Evolutionary conservation across 2,888 invertebrate species (phyloP).

Genomic region (Trichogramma dendrolimi): DNA sequence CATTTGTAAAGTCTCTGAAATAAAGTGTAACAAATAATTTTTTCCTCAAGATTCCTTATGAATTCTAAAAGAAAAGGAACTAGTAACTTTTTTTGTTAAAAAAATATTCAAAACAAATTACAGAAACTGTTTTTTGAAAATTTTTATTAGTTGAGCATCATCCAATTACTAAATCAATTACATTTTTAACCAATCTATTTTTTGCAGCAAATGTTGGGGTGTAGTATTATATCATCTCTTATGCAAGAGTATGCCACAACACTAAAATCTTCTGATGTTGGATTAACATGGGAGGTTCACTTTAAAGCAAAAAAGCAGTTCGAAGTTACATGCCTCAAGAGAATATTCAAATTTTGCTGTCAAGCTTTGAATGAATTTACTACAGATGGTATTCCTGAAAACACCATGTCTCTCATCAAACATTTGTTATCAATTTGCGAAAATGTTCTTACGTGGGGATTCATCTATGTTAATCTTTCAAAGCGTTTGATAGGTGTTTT

Average conservation of each 20-base stretch:
- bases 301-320: conserved; percentile 79
- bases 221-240: conserved; percentile 75
- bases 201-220: conserved; percentile 73
- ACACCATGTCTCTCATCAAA: conserved; percentile 62
- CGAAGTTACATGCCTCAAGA: conserved; percentile 73
- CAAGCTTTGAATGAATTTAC: conserved; percentile 61
- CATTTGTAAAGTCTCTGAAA: background rate
- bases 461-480: conserved; percentile 64
- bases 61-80: no score
- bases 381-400: conserved; percentile 54
- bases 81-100: no score
- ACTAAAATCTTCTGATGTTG: conserved; percentile 79
- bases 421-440: conserved; percentile 75
- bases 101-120: background rate
- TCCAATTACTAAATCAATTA: conserved; percentile 3
- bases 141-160: conserved; percentile 1
- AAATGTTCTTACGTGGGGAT: conserved; percentile 77
- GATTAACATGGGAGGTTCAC: conserved; percentile 84
- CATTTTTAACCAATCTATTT: conserved; percentile 28
- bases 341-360: conserved; percentile 72
- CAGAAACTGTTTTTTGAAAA: background rate
- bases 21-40: background rate
- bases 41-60: conserved; percentile 1
- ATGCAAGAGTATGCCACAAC: conserved; percentile 87
- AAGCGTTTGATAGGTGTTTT: conserved; percentile 69